Evolutionary conservation across 1,140 invertebrate genomes (phyloP), one percentile per base, ranked within the genome.

Genomic region (Druon quercuslanigerum): DNA sequence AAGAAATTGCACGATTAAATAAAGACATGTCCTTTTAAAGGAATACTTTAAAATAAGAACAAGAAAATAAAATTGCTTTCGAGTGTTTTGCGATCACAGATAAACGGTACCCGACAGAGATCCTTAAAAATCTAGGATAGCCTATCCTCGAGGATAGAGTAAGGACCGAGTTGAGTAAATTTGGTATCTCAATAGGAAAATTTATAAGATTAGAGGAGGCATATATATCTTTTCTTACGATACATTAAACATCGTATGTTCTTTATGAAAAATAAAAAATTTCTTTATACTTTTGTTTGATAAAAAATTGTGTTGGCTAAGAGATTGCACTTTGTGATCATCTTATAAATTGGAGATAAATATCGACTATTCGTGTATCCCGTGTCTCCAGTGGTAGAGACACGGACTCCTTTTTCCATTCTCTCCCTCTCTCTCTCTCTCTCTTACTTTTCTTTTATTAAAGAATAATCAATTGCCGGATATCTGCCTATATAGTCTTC

Each of bases 271-370:
- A 91, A 91, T 91, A 91, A 91, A 33, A 90, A 90, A 91, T 90
- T 90, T 90, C 83, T 90, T 89, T 88, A 86, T 89, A 89, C 80
- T 85, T 86, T 86, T 84, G 57, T 83, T 85, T 85, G 82, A 89
- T 91, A 90, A 90, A 91, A 90, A 91, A 66, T 85, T 90, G 87
- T 87, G 85, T 88, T 89, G 87, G 88, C 89, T 90, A 90, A 90
- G 87, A 91, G 90, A 91, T 91, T 91, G 90, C 90, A 91, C 90
- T 91, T 91, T 88, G 90, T 91, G 90, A 90, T 91, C 87, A 88
- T 91, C 85, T 88, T 90, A 91, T 86, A 88, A 90, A 89, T 89
- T 85, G 85, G 86, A 84, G 78, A 84, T 82, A 85, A 77, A 79
- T 82, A 79, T 86, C 78, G 75, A 82, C 79, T 80, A 74, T 33